Percentiles rank a stretch among this genome's conserved stretches.
Conservation (phyloP, 1,140 invertebrate species). For the Drosophila dunni region DNA sequence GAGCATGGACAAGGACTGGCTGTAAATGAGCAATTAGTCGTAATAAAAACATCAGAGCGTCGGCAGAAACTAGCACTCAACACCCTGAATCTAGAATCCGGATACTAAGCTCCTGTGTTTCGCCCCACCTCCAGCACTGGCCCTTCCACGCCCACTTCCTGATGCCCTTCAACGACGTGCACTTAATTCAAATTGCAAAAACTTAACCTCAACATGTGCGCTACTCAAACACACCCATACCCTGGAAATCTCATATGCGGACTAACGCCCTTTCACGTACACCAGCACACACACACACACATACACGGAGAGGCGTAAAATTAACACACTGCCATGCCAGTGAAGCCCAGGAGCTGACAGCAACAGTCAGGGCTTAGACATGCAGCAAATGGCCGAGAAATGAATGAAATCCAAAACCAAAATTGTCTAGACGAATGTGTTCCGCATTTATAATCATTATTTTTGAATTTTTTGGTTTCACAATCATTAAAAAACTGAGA, state of each 20-base stretch:
- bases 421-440: conserved; percentile 22
- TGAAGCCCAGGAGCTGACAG: conserved; percentile 18
- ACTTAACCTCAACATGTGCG: conserved; percentile 62
- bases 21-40: conserved; percentile 79
- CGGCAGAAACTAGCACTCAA: conserved; percentile 48
- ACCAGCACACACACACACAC: conserved; percentile 14
- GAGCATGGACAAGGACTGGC: conserved; percentile 5
- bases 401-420: conserved; percentile 46
- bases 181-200: conserved; percentile 80
- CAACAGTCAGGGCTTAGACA: conserved; percentile 51
- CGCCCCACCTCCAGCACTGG: neutral
- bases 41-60: conserved; percentile 69
- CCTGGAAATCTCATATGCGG: neutral
- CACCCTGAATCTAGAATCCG: conserved; percentile 19
- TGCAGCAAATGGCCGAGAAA: conserved; percentile 73
- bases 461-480: conserved; percentile 15
- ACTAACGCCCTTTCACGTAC: neutral
- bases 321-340: conserved; percentile 72
- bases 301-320: conserved; percentile 55
- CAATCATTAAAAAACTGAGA: neutral
- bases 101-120: conserved; percentile 5
- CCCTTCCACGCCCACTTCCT: neutral
- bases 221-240: conserved; percentile 18
- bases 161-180: conserved; percentile 42
- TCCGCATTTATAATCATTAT: conserved; percentile 24